Evolutionary conservation across 1,140 invertebrate species (phyloP).

Genomic region (Drosophila ercepeae): DNA sequence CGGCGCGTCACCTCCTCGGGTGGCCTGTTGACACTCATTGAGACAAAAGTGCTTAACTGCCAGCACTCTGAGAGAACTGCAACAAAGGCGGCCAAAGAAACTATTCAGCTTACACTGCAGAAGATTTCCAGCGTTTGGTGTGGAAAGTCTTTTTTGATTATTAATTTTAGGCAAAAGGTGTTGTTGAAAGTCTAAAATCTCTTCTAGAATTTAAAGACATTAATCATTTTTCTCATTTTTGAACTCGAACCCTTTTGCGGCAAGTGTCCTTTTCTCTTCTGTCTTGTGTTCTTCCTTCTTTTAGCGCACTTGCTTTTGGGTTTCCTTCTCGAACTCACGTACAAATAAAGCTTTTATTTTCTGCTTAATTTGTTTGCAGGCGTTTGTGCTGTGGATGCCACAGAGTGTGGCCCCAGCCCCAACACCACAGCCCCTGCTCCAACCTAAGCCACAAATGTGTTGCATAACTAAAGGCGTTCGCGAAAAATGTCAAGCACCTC

Average conservation of each 20-base stretch:
- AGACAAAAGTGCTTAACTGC: conserved; percentile 82
- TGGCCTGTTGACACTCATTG: conserved; percentile 79
- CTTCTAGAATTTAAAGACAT: neutral
- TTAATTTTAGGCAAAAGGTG: neutral
- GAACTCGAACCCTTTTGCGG: neutral
- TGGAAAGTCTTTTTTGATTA: neutral
- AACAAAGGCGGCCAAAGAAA: conserved; percentile 16
- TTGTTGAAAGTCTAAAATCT: neutral
- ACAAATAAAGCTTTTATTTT: conserved; percentile 68
- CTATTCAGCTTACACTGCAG: neutral
- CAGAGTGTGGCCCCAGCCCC: conserved; percentile 26
- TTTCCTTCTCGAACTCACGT: conserved; percentile 12
- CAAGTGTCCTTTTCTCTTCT: conserved; percentile 8
- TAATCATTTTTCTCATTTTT: neutral
- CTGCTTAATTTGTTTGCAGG: conserved; percentile 78
- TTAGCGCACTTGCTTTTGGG: conserved; percentile 33
- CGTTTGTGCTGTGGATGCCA: conserved; percentile 42
- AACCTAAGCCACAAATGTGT: conserved; percentile 34
- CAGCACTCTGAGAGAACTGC: conserved; percentile 61
- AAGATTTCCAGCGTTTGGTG: neutral
- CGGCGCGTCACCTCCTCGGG: conserved; percentile 46
- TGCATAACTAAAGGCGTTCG: conserved; percentile 68
- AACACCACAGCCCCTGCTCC: neutral
- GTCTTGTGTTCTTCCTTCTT: neutral
- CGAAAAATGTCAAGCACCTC: conserved; percentile 79